These are phyloP conservation scores for Hippocampus mohnikei DNA, from an alignment of 2,113 vertebrate genomes.

Conservation along the genomic window DNA sequence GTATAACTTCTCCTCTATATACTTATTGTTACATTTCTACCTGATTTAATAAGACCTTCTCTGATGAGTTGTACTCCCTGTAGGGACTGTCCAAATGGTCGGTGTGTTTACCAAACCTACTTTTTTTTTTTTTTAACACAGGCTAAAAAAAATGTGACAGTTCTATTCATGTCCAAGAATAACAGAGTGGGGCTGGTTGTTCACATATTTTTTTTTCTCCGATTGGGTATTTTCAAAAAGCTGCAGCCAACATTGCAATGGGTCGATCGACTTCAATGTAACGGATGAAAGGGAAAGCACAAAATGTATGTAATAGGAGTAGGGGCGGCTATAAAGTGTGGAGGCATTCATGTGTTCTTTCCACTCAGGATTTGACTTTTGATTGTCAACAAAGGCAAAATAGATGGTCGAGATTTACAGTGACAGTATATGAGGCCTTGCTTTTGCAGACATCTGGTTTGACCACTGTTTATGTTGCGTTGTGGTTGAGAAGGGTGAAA, in stretches of 20 bases:
- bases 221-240: constrained; percentile 49
- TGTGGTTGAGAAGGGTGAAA: constrained; percentile 35
- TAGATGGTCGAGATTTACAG: constrained; percentile 49
- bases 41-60: constrained; percentile 52
- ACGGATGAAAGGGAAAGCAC: constrained; percentile 42
- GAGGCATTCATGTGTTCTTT: constrained; percentile 43
- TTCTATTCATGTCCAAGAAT: constrained; percentile 54
- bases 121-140: constrained; percentile 6
- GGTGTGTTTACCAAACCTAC: constrained; percentile 51
- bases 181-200: constrained; percentile 45
- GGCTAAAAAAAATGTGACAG: constrained; percentile 30
- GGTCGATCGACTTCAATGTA: constrained; percentile 62
- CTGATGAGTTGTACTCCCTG: constrained; percentile 34
- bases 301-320: constrained; percentile 49
- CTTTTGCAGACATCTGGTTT: constrained; percentile 55
- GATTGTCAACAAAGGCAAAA: constrained; percentile 57
- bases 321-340: constrained; percentile 30
- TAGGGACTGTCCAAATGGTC: constrained; percentile 45
- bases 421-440: constrained; percentile 10
- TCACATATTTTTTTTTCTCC: constrained; percentile 38
- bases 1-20: constrained; percentile 32
- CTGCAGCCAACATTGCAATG: constrained; percentile 38
- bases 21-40: constrained; percentile 32
- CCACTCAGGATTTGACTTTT: constrained; percentile 53
- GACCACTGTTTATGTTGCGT: constrained; percentile 53